A percentile compares a stretch with the other conserved stretches of the same genome.
Evolutionary conservation across 2,113 vertebrate genomes (phyloP).

Genomic region (Menidia beryllina): DNA sequence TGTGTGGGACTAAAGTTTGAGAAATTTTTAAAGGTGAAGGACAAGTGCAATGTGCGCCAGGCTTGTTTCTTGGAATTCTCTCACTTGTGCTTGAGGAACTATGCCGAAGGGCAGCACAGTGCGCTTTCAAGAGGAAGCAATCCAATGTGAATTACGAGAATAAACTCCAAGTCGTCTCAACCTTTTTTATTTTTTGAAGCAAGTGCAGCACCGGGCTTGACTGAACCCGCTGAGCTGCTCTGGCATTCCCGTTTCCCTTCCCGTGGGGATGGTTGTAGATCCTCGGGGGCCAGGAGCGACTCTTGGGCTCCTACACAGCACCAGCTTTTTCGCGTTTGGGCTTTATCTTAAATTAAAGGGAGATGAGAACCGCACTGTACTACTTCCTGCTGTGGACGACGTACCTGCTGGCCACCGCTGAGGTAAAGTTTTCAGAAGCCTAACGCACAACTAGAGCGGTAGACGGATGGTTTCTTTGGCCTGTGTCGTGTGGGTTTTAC

Average conservation of each 20-base stretch:
- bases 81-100: constrained; percentile 82
- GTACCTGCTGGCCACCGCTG: constrained; percentile 88
- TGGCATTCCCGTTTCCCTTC: constrained; percentile 74
- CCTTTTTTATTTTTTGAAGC: constrained; percentile 28
- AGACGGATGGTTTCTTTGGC: constrained; percentile 4
- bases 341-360: constrained; percentile 85
- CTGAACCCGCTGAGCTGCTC: constrained; percentile 48
- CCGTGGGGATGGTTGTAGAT: constrained; percentile 95
- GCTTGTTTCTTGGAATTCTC: constrained; percentile 80
- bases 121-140: constrained; percentile 53
- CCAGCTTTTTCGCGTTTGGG: constrained; percentile 82
- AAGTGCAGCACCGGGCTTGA: constrained; percentile 59
- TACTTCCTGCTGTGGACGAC: constrained; percentile 89
- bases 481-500: constrained; percentile 39
- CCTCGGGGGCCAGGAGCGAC: constrained; percentile 88
- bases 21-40: constrained; percentile 45
- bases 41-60: constrained; percentile 73
- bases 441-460: neutral
- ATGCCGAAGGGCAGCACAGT: constrained; percentile 81
- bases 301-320: constrained; percentile 87
- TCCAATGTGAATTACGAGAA: constrained; percentile 63
- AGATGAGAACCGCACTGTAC: constrained; percentile 93
- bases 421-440: constrained; percentile 84
- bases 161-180: constrained; percentile 41
- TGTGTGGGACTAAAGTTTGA: constrained; percentile 38